Base-by-base conservation (phyloP, 2,888 invertebrate species). In the Tenthredo mesomela region DNA sequence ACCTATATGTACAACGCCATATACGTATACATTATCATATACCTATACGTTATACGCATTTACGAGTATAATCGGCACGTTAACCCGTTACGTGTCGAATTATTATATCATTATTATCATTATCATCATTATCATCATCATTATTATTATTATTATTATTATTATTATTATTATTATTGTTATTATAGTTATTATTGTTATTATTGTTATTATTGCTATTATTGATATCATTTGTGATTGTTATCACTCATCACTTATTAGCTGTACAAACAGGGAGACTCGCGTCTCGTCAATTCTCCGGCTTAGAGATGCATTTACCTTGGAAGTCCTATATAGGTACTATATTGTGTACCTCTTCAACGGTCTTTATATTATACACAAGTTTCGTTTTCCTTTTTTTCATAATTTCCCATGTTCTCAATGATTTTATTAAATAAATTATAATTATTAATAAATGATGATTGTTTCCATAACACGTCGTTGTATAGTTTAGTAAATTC, bases 1-100 rank as follows among this genome's bases (percentile, higher is more conserved):
- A 77, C 47, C 77, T 77, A 18, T 33, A 77, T n/a, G n/a, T 77
- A 77, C 43, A 73, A 40, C 73, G 18, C 37, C 12, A n/a, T 43
- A 54, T 54, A 54, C 6, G 33, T 77, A 75, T 43, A 43, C 6
- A 47, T 73, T n/a, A 33, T 7, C 37, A 70, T 37, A n/a, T 29
- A 18, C 70, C 15, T n/a, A 37, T 70, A 25, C 18, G 18, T 37
- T 29, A 37, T 2, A n/a, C 70, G 70, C 33, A 70, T 70, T 70
- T 37, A 70, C 33, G 18, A 37, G 15, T 70, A 70, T 37, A 33
- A 33, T 43, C 21, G 21, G 18, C 70, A 70, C 70, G 33, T 70
- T 25, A 2, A 10, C 70, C 18, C 70, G 70, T 37, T 70, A 7
- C 70, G 70, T n/a, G 37, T 70, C 9, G 18, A 70, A 73, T 73